Percentiles rank a stretch among this genome's conserved stretches.
Evolutionary conservation across 2,797 vertebrate species (phyloP).

Genomic region (Anguilla megastoma): DNA sequence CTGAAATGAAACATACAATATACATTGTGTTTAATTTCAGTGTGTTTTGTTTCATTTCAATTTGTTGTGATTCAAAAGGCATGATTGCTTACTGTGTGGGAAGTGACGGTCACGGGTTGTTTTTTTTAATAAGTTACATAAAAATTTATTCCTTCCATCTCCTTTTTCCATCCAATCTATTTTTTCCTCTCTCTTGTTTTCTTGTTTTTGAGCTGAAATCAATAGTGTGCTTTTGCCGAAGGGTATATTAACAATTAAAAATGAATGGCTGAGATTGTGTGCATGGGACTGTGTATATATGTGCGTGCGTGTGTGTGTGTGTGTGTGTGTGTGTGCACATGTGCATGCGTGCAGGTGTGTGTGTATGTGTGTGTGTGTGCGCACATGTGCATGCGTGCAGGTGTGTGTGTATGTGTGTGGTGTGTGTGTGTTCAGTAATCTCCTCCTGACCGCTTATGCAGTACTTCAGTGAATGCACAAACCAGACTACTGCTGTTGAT

Average conservation of each 20-base stretch:
- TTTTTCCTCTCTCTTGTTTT: slow-evolving; percentile 42
- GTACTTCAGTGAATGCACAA: neutral
- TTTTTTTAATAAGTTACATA: neutral
- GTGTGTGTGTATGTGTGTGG: neutral
- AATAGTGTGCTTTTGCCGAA: slow-evolving; percentile 82
- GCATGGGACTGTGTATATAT: neutral
- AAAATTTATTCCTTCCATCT: slow-evolving; percentile 44
- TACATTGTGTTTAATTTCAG: too few species aligned
- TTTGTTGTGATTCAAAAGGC: neutral
- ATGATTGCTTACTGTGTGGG: neutral
- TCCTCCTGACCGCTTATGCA: neutral
- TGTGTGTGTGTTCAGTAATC: neutral
- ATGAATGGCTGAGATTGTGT: slow-evolving; percentile 80
- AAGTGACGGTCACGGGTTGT: neutral
- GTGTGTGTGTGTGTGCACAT: neutral
- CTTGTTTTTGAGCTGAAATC: slow-evolving; percentile 73
- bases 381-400: neutral
- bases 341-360: neutral
- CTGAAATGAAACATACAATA: too few species aligned
- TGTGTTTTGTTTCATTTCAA: too few species aligned
- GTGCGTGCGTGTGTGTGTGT: neutral
- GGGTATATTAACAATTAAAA: slow-evolving; percentile 78
- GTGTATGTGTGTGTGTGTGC: neutral
- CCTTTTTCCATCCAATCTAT: slow-evolving; percentile 48
- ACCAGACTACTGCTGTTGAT: slow-evolving; percentile 40